Conservation (phyloP, 2,888 invertebrate species). For the Teleogryllus oceanicus region DNA sequence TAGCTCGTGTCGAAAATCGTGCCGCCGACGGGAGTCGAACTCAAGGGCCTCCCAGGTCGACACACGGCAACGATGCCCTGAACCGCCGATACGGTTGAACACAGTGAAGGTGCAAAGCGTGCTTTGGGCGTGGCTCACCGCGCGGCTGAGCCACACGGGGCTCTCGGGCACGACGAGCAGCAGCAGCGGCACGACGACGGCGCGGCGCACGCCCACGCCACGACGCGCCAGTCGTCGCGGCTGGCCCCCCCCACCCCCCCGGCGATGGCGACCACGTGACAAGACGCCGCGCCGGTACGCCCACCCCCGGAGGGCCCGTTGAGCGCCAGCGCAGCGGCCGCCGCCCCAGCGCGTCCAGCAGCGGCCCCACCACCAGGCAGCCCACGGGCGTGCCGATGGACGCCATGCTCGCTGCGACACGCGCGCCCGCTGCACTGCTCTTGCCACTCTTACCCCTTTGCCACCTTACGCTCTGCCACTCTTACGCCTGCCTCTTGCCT, state of each 20-base stretch:
- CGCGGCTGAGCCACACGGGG: conserved; percentile 53
- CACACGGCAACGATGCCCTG: too few relatives aligned
- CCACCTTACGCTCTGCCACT: too few relatives aligned
- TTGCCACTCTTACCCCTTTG: too few relatives aligned
- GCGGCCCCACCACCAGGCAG: conserved; percentile 52
- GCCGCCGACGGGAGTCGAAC: too few relatives aligned
- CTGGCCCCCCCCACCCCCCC: conserved; percentile 31
- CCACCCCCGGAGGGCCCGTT: conserved; percentile 51
- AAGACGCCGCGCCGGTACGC: conserved; percentile 39
- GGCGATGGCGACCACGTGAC: conserved; percentile 36
- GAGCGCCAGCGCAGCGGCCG: conserved; percentile 48
- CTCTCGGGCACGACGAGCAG: conserved; percentile 54
- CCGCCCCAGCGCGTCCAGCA: conserved; percentile 54
- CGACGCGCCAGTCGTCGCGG: conserved; percentile 32
- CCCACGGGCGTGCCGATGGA: conserved; percentile 56
- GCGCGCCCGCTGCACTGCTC: too few relatives aligned
- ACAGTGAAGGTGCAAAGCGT: too few relatives aligned
- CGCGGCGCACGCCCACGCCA: conserved; percentile 37
- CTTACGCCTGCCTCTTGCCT: too few relatives aligned
- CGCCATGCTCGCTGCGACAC: conserved; percentile 53
- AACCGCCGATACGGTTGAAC: too few relatives aligned
- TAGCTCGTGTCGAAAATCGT: too few relatives aligned
- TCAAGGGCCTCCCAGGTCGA: too few relatives aligned
- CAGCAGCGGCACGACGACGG: conserved; percentile 52
- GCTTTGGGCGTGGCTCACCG: conserved; percentile 42